Conservation (phyloP, 1,140 invertebrate species). For the Drosophila equinoxialis region DNA sequence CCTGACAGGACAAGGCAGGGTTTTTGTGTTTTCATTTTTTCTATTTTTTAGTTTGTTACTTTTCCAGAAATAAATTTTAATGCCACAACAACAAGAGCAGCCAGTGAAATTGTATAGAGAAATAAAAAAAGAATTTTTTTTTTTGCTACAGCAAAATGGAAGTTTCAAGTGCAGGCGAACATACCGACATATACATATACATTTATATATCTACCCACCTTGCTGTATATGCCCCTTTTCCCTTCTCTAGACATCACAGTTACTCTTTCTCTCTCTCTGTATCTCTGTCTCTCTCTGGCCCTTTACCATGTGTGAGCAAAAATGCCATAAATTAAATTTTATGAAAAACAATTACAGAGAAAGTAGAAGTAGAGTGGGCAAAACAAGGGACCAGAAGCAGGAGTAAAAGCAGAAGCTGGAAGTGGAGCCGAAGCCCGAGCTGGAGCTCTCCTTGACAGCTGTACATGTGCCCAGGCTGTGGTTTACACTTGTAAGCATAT, state of each 20-base stretch:
- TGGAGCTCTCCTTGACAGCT: constrained; percentile 53
- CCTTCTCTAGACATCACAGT: background rate
- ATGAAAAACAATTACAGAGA: constrained; percentile 79
- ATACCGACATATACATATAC: constrained; percentile 8
- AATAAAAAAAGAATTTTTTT: constrained; percentile 17
- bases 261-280: background rate
- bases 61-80: constrained; percentile 70
- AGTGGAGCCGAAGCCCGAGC: constrained; percentile 23
- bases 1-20: constrained; percentile 17
- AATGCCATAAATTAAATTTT: constrained; percentile 81
- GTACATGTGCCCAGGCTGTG: constrained; percentile 72
- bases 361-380: background rate
- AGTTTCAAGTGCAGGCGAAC: constrained; percentile 51
- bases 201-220: constrained; percentile 11
- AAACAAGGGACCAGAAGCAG: constrained; percentile 40
- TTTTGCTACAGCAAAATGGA: constrained; percentile 28
- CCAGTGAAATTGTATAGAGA: constrained; percentile 17
- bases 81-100: constrained; percentile 42
- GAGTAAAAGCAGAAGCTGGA: background rate
- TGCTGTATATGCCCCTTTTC: constrained; percentile 17
- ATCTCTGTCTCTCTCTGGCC: background rate
- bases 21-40: constrained; percentile 32
- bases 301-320: constrained; percentile 50
- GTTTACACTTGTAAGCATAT: constrained; percentile 81
- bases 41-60: constrained; percentile 8